phyloP scores from a whole-genome alignment of 2,113 vertebrate genomes.

The Parus major region DNA sequence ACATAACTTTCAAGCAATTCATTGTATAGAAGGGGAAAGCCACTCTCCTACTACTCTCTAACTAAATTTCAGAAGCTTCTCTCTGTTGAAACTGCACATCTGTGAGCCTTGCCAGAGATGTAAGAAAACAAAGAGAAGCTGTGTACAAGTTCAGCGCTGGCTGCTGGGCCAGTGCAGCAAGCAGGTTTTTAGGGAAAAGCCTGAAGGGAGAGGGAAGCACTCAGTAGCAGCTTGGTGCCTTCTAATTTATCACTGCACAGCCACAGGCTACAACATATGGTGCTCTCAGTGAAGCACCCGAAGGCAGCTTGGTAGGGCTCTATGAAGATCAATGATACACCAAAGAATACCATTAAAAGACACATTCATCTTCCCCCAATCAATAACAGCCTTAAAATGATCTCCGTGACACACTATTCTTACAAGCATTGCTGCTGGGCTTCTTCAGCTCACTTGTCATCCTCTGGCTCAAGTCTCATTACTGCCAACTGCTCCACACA shows the following conservation, averaged over 20 bases:
- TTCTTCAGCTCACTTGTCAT: constrained; percentile 38
- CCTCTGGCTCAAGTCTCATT: constrained; percentile 29
- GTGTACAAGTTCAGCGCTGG: neutral
- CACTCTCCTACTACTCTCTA: neutral
- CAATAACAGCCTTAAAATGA: constrained; percentile 71
- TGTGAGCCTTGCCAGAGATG: neutral
- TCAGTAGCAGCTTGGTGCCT: neutral
- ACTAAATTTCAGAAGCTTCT: neutral
- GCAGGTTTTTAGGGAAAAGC: neutral
- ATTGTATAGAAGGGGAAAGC: neutral
- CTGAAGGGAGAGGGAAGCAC: constrained; percentile 8
- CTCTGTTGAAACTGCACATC: neutral
- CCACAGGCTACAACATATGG: constrained; percentile 22
- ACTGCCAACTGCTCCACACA: neutral
- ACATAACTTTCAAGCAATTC: neutral
- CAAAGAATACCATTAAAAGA: constrained; percentile 70
- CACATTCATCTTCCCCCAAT: constrained; percentile 68
- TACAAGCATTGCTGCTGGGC: constrained; percentile 15
- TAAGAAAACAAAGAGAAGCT: neutral
- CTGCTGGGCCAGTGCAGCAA: neutral
- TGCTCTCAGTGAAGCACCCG: constrained; percentile 3
- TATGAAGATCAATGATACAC: constrained; percentile 72
- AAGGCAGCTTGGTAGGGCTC: constrained; percentile 46
- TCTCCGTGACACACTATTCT: constrained; percentile 36
- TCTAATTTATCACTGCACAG: constrained; percentile 30